Evolutionary conservation across 2,113 vertebrate species (phyloP).

Genomic region (Anas platyrhynchos): DNA sequence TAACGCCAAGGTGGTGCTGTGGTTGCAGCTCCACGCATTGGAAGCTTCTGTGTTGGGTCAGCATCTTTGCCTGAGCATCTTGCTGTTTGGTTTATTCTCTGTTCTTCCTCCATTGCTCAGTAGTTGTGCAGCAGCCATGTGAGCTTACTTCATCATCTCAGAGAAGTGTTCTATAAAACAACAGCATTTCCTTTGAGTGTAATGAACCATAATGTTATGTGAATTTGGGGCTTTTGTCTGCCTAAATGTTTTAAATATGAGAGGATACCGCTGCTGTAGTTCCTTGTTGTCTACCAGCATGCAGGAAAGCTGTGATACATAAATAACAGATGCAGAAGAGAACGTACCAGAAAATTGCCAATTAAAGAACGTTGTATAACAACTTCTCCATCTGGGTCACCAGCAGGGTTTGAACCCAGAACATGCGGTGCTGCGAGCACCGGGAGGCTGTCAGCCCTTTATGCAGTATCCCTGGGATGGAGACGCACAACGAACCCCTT

Average conservation of each 20-base stretch:
- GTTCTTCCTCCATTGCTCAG: conserved; percentile 50
- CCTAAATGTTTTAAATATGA: conserved; percentile 59
- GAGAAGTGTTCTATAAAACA: conserved; percentile 43
- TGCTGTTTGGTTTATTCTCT: conserved; percentile 41
- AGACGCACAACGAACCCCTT: background rate
- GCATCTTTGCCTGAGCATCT: conserved; percentile 34
- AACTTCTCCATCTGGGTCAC: conserved; percentile 67
- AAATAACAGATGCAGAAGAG: conserved; percentile 69
- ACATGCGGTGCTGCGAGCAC: background rate
- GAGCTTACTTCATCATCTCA: conserved; percentile 20
- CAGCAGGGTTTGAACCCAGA: conserved; percentile 61
- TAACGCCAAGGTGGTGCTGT: background rate
- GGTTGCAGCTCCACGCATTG: background rate
- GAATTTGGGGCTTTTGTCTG: conserved; percentile 41
- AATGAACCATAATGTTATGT: conserved; percentile 49
- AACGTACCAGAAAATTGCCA: conserved; percentile 68
- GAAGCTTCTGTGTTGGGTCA: conserved; percentile 33
- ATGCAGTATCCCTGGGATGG: background rate
- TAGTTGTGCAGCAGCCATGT: conserved; percentile 46
- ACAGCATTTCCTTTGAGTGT: conserved; percentile 52
- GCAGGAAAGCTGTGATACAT: conserved; percentile 50
- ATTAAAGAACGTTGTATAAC: conserved; percentile 43
- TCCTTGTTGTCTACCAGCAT: conserved; percentile 40
- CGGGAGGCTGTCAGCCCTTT: background rate
- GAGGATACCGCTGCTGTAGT: conserved; percentile 21